Base-by-base conservation (phyloP, 2,797 vertebrate species). In the Oreochromis mossambicus region DNA sequence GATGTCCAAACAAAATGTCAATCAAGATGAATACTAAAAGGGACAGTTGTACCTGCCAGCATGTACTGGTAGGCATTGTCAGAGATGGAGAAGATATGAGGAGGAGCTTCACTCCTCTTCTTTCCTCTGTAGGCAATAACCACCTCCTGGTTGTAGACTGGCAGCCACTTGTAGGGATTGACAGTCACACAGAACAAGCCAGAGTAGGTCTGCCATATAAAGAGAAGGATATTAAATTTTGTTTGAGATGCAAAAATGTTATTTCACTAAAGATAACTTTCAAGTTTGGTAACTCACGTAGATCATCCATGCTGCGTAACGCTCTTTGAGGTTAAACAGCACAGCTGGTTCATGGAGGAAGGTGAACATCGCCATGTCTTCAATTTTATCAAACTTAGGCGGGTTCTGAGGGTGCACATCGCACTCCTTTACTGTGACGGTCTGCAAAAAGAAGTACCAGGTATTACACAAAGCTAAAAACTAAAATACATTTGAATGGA, bases 21-120 rank as follows among this genome's bases (percentile, higher is more conserved):
- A 3, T 61, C 5, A 29, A 78, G 2, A 26, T 56, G 3, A 78
- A 15, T 12, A 0, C 2, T 34, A 24, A 38, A 43, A 5, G 7
- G 6, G 32, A 79, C 29, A 4, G 4, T 36, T 79, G 36, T 87
- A 96, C 96, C 95, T 92, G 95, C 2, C 52, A 96, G 48, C 96
- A 96, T 96, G 90, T 95, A 96, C 93, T 98, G 97, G 2, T 93
- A 93, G 32, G 32, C 92, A 26, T 93, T 91, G 41, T 93, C 91
- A 8, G 98, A 98, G 94, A 98, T 97, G 91, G 97, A 98, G 94
- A 97, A 98, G 93, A 98, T 98, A 95, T 92, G 92, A 87, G 92
- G 97, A 1, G 98, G 98, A 78, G 97, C 97, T 95, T 98, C 97
- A 19, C 84, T 97, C 85, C 97, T 96, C 90, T 98, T 98, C 95